Conservation (phyloP, 2,888 invertebrate species). For the Synergus gifuensis region DNA sequence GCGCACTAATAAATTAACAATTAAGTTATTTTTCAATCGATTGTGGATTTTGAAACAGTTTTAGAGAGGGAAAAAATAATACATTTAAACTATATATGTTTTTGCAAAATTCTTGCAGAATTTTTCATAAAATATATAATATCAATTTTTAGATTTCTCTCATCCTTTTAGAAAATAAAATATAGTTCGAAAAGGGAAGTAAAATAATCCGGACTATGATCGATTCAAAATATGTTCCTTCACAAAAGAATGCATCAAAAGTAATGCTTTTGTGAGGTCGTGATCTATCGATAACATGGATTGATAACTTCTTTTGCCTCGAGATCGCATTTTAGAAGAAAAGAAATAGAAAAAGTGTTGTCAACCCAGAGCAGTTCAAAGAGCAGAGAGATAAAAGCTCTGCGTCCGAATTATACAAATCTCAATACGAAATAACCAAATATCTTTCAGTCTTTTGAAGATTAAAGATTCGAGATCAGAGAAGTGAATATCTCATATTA, state of each 20-base stretch:
- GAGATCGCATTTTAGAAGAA: not conserved
- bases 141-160: no score
- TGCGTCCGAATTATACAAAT: not conserved
- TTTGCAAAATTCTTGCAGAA: no score
- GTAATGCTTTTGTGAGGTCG: constrained; percentile 16
- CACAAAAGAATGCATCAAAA: constrained; percentile 5
- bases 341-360: constrained; percentile 17
- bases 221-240: not conserved
- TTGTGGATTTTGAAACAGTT: no score
- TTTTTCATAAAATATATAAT: no score
- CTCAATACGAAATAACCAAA: constrained; percentile 6
- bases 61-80: no score
- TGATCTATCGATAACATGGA: constrained; percentile 25
- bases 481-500: no score
- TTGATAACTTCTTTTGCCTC: constrained; percentile 27
- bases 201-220: not conserved
- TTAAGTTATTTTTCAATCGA: no score
- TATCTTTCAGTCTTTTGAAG: not conserved
- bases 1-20: no score
- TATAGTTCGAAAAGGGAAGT: not conserved
- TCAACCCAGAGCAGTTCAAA: constrained; percentile 35
- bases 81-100: no score
- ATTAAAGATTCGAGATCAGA: not conserved
- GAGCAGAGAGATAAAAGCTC: constrained; percentile 29
- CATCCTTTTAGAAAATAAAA: no score